A percentile compares a stretch with the other conserved stretches of the same genome.
Conservation (phyloP, 2,113 vertebrate genomes). For the Brienomyrus brachyistius region DNA sequence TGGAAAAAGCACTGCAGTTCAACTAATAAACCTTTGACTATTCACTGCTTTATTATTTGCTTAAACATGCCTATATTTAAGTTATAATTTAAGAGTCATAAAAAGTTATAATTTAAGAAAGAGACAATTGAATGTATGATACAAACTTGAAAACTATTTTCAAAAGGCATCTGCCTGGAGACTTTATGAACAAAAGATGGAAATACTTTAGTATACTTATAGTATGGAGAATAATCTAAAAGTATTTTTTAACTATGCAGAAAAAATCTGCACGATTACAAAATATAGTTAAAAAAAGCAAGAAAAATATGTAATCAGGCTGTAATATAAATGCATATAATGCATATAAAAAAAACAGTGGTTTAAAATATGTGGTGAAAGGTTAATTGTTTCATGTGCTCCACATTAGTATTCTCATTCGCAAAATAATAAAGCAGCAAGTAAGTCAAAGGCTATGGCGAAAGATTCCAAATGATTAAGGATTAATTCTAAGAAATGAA, state of each 20-base stretch:
- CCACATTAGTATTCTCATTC: slow-evolving; percentile 15
- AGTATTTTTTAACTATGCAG: not conserved
- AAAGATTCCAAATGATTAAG: slow-evolving; percentile 28
- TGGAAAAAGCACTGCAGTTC: not conserved
- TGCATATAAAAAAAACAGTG: slow-evolving; percentile 8
- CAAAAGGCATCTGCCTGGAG: not conserved
- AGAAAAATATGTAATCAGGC: slow-evolving; percentile 8
- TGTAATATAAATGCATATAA: not conserved
- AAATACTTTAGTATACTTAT: not conserved
- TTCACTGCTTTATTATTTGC: slow-evolving; percentile 45
- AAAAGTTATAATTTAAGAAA: not conserved
- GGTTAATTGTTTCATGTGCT: slow-evolving; percentile 16
- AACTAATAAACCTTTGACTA: slow-evolving; percentile 44
- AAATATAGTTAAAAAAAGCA: slow-evolving; percentile 8
- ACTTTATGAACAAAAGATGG: not conserved
- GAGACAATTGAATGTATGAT: not conserved
- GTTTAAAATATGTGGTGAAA: slow-evolving; percentile 5
- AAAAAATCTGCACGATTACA: not conserved
- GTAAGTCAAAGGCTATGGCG: slow-evolving; percentile 55
- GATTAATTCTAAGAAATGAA: not conserved
- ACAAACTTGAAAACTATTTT: not conserved
- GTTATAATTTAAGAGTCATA: not conserved
- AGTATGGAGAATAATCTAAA: not conserved
- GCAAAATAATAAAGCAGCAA: slow-evolving; percentile 46
- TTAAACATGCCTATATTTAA: not conserved